phyloP scores from a whole-genome alignment of 1,140 invertebrate genomes.

The Drosophila rufa region DNA sequence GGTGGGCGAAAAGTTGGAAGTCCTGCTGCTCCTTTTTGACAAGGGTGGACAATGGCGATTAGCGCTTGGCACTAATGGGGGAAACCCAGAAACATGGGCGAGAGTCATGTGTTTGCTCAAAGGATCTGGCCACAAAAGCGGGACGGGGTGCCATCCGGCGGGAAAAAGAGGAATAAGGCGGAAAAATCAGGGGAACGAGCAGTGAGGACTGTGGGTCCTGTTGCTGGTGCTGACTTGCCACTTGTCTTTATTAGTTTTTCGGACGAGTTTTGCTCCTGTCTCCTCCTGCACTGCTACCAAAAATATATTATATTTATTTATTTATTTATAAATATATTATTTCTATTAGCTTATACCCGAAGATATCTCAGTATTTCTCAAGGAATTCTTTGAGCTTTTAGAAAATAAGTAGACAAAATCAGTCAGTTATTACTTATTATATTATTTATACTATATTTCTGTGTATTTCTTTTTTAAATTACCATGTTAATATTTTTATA shows the following conservation, averaged over 20 bases:
- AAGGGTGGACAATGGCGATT: constrained; percentile 83
- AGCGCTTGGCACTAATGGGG: constrained; percentile 77
- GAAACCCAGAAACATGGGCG: constrained; percentile 17
- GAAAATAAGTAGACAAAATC: too few relatives aligned
- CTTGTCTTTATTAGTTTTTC: constrained; percentile 82
- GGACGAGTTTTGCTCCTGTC: constrained; percentile 55
- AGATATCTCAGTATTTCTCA: too few relatives aligned
- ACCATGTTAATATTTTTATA: not conserved
- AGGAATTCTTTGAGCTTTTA: too few relatives aligned
- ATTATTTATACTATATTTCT: too few relatives aligned
- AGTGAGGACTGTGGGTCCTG: constrained; percentile 17
- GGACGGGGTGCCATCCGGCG: not conserved
- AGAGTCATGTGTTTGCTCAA: constrained; percentile 76
- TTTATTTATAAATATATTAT: not conserved
- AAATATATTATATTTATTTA: not conserved
- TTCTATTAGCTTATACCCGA: too few relatives aligned
- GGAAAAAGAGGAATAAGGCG: constrained; percentile 1
- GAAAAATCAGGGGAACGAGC: not conserved
- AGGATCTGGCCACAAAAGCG: constrained; percentile 47
- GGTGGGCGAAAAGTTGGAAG: constrained; percentile 15
- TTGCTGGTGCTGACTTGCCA: constrained; percentile 71
- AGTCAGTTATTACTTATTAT: too few relatives aligned
- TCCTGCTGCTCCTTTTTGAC: constrained; percentile 61
- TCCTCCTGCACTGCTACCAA: constrained; percentile 8
- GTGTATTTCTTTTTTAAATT: too few relatives aligned